A percentile compares a stretch with the other conserved stretches of the same genome.
Evolutionary conservation across 1,140 invertebrate species (phyloP).

Genomic region (Procambarus clarkii): DNA sequence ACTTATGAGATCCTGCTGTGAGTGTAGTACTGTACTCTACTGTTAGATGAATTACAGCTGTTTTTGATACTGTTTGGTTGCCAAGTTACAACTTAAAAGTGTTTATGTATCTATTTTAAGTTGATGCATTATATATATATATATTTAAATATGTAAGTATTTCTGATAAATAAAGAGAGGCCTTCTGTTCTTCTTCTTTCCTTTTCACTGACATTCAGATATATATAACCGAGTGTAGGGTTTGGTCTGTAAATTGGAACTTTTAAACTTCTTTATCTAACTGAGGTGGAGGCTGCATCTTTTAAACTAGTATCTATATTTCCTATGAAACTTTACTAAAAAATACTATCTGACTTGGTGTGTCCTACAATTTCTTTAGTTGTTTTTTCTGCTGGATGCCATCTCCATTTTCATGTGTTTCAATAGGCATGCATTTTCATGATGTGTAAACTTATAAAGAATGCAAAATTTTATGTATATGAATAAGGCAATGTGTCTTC

Average conservation of each 20-base stretch:
- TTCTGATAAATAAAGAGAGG: constrained; percentile 4
- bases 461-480: too few species aligned
- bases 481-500: too few species aligned
- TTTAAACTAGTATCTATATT: background rate
- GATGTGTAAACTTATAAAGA: too few species aligned
- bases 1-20: background rate
- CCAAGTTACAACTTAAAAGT: background rate
- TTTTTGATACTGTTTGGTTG: background rate
- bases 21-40: background rate
- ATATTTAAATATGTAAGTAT: background rate
- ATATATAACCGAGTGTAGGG: background rate
- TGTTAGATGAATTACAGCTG: background rate
- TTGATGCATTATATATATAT: background rate
- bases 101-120: too few species aligned
- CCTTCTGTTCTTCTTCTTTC: constrained; percentile 27
- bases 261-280: background rate
- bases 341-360: too few species aligned
- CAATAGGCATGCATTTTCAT: too few species aligned
- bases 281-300: background rate
- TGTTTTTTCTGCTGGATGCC: too few species aligned
- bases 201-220: constrained; percentile 5
- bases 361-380: too few species aligned
- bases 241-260: background rate
- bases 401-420: too few species aligned
- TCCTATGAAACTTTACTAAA: too few species aligned